Evolutionary conservation across 2,888 invertebrate species (phyloP).

Genomic region (Ceramica pisi): DNA sequence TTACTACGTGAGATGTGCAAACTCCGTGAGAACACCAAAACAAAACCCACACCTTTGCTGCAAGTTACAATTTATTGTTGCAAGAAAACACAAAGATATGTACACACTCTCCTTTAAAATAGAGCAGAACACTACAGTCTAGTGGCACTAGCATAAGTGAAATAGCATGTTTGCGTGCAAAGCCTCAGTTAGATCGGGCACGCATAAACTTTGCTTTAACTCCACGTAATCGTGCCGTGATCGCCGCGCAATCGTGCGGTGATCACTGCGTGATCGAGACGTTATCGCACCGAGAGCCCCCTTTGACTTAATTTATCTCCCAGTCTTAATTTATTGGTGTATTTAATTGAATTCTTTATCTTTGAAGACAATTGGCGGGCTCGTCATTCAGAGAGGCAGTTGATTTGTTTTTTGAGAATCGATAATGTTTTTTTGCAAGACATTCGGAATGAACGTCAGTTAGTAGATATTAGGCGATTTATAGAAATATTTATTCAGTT

Average conservation of each 20-base stretch:
- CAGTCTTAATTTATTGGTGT: slow-evolving; percentile 51
- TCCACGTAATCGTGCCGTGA: slow-evolving; percentile 31
- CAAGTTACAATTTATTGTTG: slow-evolving; percentile 3
- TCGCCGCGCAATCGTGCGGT: slow-evolving; percentile 35
- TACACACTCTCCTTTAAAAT: slow-evolving; percentile 15
- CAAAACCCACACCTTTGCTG: neutral
- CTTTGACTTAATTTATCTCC: slow-evolving; percentile 51
- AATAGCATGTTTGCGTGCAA: slow-evolving; percentile 49
- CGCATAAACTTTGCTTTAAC: slow-evolving; percentile 48
- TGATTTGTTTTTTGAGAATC: slow-evolving; percentile 26
- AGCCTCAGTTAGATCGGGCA: slow-evolving; percentile 30
- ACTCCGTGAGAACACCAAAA: neutral
- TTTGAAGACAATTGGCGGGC: slow-evolving; percentile 18
- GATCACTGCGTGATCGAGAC: slow-evolving; percentile 52
- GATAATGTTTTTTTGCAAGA: neutral
- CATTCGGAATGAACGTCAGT: too few relatives aligned
- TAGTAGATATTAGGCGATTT: too few relatives aligned
- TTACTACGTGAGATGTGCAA: neutral
- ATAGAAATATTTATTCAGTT: too few relatives aligned
- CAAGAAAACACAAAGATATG: slow-evolving; percentile 19
- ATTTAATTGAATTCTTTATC: slow-evolving; percentile 60
- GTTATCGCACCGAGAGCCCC: slow-evolving; percentile 36
- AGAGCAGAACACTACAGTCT: slow-evolving; percentile 29
- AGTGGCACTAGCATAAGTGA: slow-evolving; percentile 37
- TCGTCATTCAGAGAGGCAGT: neutral